Base-by-base conservation (phyloP, 2,113 vertebrate genomes). In the Bubalus kerabau region DNA sequence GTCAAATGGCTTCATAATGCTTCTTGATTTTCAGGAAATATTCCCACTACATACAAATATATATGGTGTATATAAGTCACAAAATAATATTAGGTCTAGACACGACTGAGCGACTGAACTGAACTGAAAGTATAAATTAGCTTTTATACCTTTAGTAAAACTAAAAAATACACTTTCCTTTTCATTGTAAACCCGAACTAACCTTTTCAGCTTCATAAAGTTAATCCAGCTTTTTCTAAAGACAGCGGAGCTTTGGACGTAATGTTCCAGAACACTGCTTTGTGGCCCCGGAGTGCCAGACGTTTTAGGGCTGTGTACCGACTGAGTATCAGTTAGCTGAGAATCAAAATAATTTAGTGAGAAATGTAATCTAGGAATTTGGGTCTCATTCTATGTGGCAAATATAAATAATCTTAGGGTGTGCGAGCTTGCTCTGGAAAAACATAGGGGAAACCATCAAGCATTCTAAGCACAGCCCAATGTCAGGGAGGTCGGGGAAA, bases 401-500 rank as follows among this genome's bases (percentile, higher is more conserved):
- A 48, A 76, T 76, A 54, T 13, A 80, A 84, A 91, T 62, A 74
- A 60, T 36, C 26, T 32, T 28, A 90, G n/a, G 3, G 4, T 83
- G 57, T 83, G 24, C 24, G 90, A 15, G 1, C 6, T 76, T n/a
- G 3, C 13, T 4, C 26, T 57, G 12, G 46, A 90, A 83, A n/a
- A 90, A 62, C 21, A 48, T 12, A 80, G 48, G 6, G 14, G 11
- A 80, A 76, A 85, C 26, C 40, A 32, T 6, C n/a, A 56, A 52
- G 13, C 19, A 40, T 19, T 16, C n/a, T 11, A n/a, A 92, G 6
- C n/a, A 13, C 0, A 23, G 24, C 14, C 6, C 10, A 32, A 24
- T 3, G 16, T 54, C 0, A 15, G 2, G 1, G 8, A 8, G 14
- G 7, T 19, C 0, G 0, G 21, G 16, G 10, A 50, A 2, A 14